Evolutionary conservation across 2,113 vertebrate genomes (phyloP).

Genomic region (Neomonachus schauinslandi): DNA sequence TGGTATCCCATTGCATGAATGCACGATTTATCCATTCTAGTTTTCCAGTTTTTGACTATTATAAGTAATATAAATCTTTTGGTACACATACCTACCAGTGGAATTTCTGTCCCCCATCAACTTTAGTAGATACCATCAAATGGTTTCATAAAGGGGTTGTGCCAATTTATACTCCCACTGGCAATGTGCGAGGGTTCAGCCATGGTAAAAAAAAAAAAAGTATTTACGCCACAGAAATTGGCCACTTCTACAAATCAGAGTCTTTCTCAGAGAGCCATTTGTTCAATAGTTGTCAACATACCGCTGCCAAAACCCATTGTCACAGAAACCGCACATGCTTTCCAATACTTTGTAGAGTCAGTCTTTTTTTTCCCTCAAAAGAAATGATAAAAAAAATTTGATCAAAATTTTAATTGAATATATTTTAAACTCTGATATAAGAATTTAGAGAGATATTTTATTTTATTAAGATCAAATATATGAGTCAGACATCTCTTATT

Average conservation of each 20-base stretch:
- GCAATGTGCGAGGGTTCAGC: neutral
- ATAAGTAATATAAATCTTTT: neutral
- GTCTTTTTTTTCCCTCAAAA: neutral
- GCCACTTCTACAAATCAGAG: neutral
- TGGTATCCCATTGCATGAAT: neutral
- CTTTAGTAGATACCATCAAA: neutral
- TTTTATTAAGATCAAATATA: slow-evolving; percentile 31
- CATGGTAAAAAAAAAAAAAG: neutral
- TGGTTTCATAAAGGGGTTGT: neutral
- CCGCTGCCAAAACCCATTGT: neutral
- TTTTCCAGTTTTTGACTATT: neutral
- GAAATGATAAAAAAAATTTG: neutral
- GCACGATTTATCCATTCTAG: neutral
- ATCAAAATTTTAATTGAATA: neutral
- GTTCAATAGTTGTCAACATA: neutral
- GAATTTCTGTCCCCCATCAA: neutral
- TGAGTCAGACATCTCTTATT: neutral
- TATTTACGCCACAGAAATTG: neutral
- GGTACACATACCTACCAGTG: neutral
- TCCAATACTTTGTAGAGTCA: neutral
- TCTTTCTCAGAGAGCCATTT: neutral
- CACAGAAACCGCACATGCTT: neutral
- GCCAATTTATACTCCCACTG: neutral
- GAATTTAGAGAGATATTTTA: neutral
- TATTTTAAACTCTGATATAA: neutral